phyloP scores from a whole-genome alignment of 2,113 vertebrate genomes.

The Bolborhynchus lineola region DNA sequence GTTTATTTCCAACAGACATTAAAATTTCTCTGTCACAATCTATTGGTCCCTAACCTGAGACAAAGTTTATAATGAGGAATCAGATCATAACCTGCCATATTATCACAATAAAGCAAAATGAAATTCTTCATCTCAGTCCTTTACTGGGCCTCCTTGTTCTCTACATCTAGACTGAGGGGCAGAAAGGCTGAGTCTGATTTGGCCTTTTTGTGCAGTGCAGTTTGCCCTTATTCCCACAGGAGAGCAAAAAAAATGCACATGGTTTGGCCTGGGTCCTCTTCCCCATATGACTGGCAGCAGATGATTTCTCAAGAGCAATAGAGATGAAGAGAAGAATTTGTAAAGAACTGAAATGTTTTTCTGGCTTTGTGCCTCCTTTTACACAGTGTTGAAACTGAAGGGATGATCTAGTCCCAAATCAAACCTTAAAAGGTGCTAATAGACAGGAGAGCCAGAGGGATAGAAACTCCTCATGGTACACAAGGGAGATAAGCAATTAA shows the following conservation, averaged over 20 bases:
- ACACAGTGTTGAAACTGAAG: not conserved
- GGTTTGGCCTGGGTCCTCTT: not conserved
- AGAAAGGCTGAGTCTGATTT: not conserved
- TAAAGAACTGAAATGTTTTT: not conserved
- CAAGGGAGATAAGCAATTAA: conserved; percentile 18
- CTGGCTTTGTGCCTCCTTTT: not conserved
- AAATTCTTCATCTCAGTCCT: not conserved
- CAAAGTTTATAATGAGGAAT: not conserved
- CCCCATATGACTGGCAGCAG: not conserved
- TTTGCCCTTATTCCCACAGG: not conserved
- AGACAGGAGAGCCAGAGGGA: not conserved
- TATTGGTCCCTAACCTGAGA: not conserved
- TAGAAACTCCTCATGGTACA: conserved; percentile 28
- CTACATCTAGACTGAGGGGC: accelerated
- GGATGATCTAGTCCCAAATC: not conserved
- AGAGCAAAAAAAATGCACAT: not conserved
- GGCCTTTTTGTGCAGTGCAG: not conserved
- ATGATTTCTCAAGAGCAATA: not conserved
- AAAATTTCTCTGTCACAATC: not conserved
- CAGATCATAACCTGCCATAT: not conserved
- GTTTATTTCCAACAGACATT: not conserved
- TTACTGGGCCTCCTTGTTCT: not conserved
- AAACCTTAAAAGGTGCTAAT: conserved; percentile 45
- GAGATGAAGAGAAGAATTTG: not conserved
- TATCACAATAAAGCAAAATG: not conserved